A percentile compares a stretch with the other conserved stretches of the same genome.
Conservation (phyloP, 1,140 invertebrate species). For the Ruditapes philippinarum region DNA sequence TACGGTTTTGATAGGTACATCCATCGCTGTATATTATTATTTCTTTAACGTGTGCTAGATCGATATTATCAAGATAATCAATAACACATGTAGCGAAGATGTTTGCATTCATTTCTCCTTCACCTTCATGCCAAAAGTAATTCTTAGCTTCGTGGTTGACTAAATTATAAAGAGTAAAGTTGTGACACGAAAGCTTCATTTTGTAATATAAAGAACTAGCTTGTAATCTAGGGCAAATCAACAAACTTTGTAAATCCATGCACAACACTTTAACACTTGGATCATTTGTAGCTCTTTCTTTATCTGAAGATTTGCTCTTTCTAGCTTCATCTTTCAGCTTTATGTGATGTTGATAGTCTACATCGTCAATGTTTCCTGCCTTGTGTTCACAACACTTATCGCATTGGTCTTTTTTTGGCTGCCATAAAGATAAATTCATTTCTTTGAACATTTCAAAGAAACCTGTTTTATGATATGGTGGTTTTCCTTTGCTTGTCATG, state of each 20-base stretch:
- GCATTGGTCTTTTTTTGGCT: slow-evolving; percentile 27
- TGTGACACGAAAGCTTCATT: slow-evolving; percentile 41
- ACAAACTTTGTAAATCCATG: slow-evolving; percentile 29
- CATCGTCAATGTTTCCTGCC: slow-evolving; percentile 21
- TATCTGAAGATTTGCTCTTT: background rate
- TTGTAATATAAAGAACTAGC: slow-evolving; percentile 39
- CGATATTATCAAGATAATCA: slow-evolving; percentile 22
- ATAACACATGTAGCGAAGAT: slow-evolving; percentile 23
- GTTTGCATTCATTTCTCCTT: slow-evolving; percentile 33
- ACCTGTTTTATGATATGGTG: slow-evolving; percentile 22
- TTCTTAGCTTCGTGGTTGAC: background rate
- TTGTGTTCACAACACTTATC: slow-evolving; percentile 42
- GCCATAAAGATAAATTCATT: slow-evolving; percentile 39
- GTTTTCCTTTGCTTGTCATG: background rate
- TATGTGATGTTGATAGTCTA: background rate
- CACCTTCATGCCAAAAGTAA: slow-evolving; percentile 45
- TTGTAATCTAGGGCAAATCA: slow-evolving; percentile 6
- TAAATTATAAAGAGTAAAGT: slow-evolving; percentile 22
- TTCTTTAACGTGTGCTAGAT: slow-evolving; percentile 5
- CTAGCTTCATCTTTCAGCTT: slow-evolving; percentile 21
- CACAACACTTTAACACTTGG: slow-evolving; percentile 7
- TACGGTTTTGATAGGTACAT: too few species aligned
- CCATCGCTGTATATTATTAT: slow-evolving; percentile 34
- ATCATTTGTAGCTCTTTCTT: slow-evolving; percentile 11
- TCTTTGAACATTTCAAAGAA: slow-evolving; percentile 35